Evolutionary conservation across 2,888 invertebrate species (phyloP), one percentile per base, ranked within the genome.

Genomic region (Sinodicranocentrus sp.): DNA sequence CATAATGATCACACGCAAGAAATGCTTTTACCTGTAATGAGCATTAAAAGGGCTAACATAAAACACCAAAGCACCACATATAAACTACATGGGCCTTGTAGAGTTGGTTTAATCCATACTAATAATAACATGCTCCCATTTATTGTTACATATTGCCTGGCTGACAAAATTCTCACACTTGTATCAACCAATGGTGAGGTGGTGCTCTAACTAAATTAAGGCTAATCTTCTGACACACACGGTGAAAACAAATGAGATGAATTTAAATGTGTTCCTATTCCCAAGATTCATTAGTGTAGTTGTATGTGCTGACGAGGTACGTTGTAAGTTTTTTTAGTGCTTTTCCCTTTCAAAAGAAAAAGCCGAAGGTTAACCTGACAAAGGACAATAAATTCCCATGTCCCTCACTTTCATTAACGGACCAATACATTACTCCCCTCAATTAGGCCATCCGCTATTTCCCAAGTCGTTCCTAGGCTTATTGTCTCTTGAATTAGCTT

Each of bases 401-500:
- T 67, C 28, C 25, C 52, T 52, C 23, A 21, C 10, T 48, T 65
- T 48, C 75, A 54, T 57, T 65, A 65, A 33, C 23, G 3, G 52
- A 25, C 54, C 76, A 76, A 65, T 76, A 65, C 67, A 76, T 67
- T 67, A 76, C 65, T 75, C 65, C 65, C 65, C 76, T 76, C 76
- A 76, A 76, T 76, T 76, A 76, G 76, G 28, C 33, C 65, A 25
- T 76, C 44, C 44, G 67, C 44, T 33, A 10, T 17, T 63, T 57
- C 57, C 21, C 23, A 17, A 57, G 17, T 33, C n/a, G n/a, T 57
- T 57, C 57, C 25, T 21, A 21, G n/a, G 52, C 17, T 52, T n/a
- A 44, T 13, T 48, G n/a, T 52, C 52, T 17, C 52, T 17, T 19
- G n/a, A 52, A n/a, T 52, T n/a, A 44, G n/a, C 19, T 52, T 52